Conservation (phyloP, 2,113 vertebrate genomes). For the Aegotheles bennettii region DNA sequence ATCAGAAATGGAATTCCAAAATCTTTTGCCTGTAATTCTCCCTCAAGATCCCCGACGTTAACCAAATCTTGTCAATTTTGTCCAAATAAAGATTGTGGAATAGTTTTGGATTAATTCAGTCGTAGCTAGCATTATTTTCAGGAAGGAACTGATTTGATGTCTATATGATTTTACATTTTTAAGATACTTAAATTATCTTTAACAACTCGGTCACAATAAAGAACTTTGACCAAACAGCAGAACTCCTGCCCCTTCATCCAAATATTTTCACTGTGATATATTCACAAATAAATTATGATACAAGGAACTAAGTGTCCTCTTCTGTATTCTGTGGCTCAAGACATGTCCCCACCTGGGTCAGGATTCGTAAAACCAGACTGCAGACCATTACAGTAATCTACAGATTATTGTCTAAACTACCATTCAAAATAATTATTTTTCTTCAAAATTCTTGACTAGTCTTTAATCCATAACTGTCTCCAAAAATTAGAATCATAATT, state of each 20-base stretch:
- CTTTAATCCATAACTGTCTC: conserved; percentile 26
- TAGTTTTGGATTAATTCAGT: not conserved
- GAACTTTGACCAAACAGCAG: not conserved
- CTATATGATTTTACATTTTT: not conserved
- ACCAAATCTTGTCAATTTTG: not conserved
- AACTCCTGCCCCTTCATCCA: not conserved
- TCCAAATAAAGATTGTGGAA: not conserved
- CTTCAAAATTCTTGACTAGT: not conserved
- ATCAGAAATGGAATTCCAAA: not conserved
- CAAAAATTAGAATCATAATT: not conserved
- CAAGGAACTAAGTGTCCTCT: not conserved
- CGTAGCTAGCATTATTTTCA: not conserved
- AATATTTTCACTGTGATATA: not conserved
- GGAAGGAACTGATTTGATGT: not conserved
- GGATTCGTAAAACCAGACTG: not conserved
- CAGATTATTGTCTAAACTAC: not conserved
- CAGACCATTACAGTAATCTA: not conserved
- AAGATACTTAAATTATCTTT: not conserved
- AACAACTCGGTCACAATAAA: not conserved
- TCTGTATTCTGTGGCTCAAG: not conserved
- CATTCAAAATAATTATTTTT: not conserved
- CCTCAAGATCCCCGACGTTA: not conserved
- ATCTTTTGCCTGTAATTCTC: not conserved
- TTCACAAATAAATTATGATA: not conserved
- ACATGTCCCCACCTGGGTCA: not conserved